These are phyloP conservation scores for Cossypha niveicapilla DNA, from an alignment of 2,797 vertebrate genomes.

Conservation along the genomic window DNA sequence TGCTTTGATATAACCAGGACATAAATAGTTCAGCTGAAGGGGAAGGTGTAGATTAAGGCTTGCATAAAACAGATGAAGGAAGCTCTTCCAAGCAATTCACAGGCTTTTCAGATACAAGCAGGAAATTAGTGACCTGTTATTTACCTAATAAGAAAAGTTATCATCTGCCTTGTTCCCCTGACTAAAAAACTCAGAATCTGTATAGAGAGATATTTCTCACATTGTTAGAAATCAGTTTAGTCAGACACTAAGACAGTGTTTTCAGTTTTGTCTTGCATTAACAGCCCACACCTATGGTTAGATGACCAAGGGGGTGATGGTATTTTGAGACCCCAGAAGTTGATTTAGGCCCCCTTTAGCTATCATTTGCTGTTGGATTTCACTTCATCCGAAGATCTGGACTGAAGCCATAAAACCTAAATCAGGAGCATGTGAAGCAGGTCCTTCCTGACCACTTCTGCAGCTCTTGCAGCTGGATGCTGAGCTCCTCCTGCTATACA, in stretches of 20 bases:
- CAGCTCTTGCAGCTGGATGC: not conserved
- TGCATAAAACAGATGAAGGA: not conserved
- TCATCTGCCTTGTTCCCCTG: not conserved
- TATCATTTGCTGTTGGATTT: not conserved
- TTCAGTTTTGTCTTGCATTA: not conserved
- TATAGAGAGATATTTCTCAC: not conserved
- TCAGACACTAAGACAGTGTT: not conserved
- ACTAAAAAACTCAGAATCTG: not conserved
- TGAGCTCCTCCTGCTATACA: fast-evolving
- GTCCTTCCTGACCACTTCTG: fast-evolving
- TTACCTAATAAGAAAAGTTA: not conserved
- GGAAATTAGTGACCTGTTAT: not conserved
- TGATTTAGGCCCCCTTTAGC: not conserved
- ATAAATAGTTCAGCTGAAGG: not conserved
- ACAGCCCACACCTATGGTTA: not conserved
- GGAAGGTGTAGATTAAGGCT: not conserved
- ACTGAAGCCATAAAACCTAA: not conserved
- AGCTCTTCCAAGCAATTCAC: not conserved
- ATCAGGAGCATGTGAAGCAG: not conserved
- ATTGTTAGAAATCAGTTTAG: not conserved
- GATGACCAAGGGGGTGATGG: fast-evolving
- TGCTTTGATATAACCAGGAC: not conserved
- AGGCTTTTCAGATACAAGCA: not conserved
- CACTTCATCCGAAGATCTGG: not conserved
- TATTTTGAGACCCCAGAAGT: not conserved